Evolutionary conservation across 1,140 invertebrate genomes (phyloP).

Genomic region (Drosophila hydei): DNA sequence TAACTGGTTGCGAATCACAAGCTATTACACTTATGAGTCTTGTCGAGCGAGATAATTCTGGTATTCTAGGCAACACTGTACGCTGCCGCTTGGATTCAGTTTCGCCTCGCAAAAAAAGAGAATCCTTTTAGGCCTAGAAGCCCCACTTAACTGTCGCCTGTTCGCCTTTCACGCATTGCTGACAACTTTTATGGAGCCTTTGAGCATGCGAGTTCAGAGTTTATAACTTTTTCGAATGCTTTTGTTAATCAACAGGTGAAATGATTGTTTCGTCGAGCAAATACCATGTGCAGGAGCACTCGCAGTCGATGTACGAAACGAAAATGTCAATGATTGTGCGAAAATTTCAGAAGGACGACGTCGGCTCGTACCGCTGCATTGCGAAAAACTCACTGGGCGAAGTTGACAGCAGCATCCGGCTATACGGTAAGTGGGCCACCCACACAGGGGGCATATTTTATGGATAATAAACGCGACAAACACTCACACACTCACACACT

Average conservation of each 20-base stretch:
- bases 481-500: no score
- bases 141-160: background rate
- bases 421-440: conserved; percentile 90
- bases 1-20: no score
- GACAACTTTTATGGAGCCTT: background rate
- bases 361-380: conserved; percentile 94
- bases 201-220: background rate
- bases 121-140: no score
- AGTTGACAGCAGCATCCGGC: conserved; percentile 93
- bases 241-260: conserved; percentile 86
- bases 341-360: conserved; percentile 91
- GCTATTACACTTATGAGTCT: no score
- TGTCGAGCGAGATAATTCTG: no score
- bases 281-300: conserved; percentile 90
- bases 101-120: no score
- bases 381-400: conserved; percentile 96
- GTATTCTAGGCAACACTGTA: no score
- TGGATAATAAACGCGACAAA: conserved; percentile 43
- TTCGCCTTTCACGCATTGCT: background rate
- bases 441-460: conserved; percentile 24
- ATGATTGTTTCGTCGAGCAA: conserved; percentile 93
- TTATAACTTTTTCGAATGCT: background rate
- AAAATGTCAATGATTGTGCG: conserved; percentile 93
- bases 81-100: no score
- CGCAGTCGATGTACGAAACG: conserved; percentile 91